Base-by-base conservation (phyloP, 2,888 invertebrate genomes). In the Mamestra brassicae region DNA sequence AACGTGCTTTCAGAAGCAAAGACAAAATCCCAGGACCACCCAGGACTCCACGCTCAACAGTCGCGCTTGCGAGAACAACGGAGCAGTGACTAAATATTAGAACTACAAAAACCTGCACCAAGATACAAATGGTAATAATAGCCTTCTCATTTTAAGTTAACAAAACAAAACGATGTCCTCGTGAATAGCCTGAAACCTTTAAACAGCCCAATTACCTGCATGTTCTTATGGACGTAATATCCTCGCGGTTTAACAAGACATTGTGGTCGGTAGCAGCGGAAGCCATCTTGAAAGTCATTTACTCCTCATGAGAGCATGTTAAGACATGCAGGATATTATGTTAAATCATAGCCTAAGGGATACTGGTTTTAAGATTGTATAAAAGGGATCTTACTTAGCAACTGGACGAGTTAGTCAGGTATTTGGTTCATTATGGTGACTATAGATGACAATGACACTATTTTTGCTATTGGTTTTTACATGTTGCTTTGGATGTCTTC, bases 231-330 rank as follows among this genome's bases (percentile, higher is more conserved):
- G 17, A 42, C 17, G 42, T 74, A 74, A 84, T 77, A 66, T 64
- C 7, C 61, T 81, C 54, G 70, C 47, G 74, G 76, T 76, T 50
- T 66, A 47, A 76, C 66, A 84, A 72, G 60, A 60, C 54, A 13
- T 79, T 71, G 81, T 71, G 83, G 85, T 84, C 4, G 17, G 67
- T 26, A 61, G 50, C 70, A 70, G 71, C 67, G 72, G 72, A 75
- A 74, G 67, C 71, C 74, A 77, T 69, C 84, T 77, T 55, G 55
- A 3, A 47, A 47, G 73, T 61, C 74, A 81, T 81, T 81, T 76
- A 11, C 80, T 72, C 76, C 76, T 80, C 71, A 76, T 84, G 81
- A 66, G 71, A 71, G 5, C 36, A 60, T 54, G 36, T 84, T 62
- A 69, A 63, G 42, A 62, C 2, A 54, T 74, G 42, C 4, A 26